Evolutionary conservation across 1,140 invertebrate species (phyloP).

Genomic region (Gerris buenoi): DNA sequence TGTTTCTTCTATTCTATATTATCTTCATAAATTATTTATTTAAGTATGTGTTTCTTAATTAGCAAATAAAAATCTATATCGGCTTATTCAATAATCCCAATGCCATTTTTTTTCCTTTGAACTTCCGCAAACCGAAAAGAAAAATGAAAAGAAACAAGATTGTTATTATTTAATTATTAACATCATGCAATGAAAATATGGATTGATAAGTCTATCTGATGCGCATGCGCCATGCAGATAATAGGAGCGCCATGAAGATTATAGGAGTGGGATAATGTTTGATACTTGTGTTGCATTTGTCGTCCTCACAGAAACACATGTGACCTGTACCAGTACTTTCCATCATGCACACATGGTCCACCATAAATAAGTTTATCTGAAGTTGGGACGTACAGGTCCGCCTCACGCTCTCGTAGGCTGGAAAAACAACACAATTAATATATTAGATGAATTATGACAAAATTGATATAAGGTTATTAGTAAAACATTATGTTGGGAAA

Average conservation of each 20-base stretch:
- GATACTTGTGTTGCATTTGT: conserved; percentile 60
- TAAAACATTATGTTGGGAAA: not conserved
- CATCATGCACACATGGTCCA: conserved; percentile 95
- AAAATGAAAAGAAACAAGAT: too few relatives aligned
- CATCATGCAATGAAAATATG: too few relatives aligned
- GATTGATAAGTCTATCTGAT: not conserved
- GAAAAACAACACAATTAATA: conserved; percentile 28
- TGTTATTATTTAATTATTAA: too few relatives aligned
- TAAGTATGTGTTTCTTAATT: too few relatives aligned
- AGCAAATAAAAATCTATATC: too few relatives aligned
- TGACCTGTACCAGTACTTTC: conserved; percentile 90
- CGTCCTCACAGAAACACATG: conserved; percentile 96
- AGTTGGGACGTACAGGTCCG: conserved; percentile 81
- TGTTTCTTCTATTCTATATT: too few relatives aligned
- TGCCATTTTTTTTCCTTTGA: too few relatives aligned
- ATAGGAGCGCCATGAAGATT: not conserved
- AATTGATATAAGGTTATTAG: not conserved
- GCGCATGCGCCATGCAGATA: not conserved
- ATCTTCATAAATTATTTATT: too few relatives aligned
- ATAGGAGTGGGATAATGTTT: not conserved
- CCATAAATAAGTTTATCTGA: conserved; percentile 92
- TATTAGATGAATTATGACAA: too few relatives aligned
- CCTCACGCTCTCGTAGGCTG: conserved; percentile 74
- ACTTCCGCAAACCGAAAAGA: too few relatives aligned
- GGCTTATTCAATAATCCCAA: too few relatives aligned